Conservation (phyloP, 2,888 invertebrate genomes). For the Drosophila demipolita region DNA sequence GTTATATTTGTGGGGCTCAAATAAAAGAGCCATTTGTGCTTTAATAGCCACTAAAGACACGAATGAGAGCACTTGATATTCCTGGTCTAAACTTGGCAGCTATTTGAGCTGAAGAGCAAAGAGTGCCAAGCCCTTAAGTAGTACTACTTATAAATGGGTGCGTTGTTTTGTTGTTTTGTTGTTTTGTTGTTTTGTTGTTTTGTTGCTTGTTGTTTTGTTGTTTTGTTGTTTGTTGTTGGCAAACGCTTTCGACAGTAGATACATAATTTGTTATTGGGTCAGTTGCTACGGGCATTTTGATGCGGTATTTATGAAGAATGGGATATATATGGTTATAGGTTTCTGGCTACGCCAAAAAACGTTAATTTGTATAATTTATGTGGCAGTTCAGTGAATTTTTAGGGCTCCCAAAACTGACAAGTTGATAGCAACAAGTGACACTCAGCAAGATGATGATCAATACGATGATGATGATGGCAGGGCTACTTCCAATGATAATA, state of each 20-base stretch:
- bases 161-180: not conserved
- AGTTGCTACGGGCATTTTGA: conserved; percentile 30
- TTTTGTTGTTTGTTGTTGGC: not conserved
- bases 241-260: conserved; percentile 5
- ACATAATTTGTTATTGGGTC: conserved; percentile 34
- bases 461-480: not conserved
- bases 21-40: conserved; percentile 10
- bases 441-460: conserved; percentile 5
- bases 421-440: conserved; percentile 64
- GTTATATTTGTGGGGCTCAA: not conserved
- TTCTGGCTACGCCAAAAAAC: conserved; percentile 24
- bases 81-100: conserved; percentile 13
- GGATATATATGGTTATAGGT: conserved; percentile 1
- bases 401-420: conserved; percentile 46
- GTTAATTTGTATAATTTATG: conserved; percentile 70
- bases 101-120: conserved; percentile 9
- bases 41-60: conserved; percentile 11
- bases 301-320: conserved; percentile 33
- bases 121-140: conserved; percentile 4
- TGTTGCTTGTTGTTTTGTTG: not conserved
- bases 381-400: conserved; percentile 68
- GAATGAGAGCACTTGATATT: not conserved
- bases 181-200: not conserved
- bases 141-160: not conserved
- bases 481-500: not conserved